Percentiles rank a stretch among this genome's conserved stretches.
phyloP scores from a whole-genome alignment of 2,888 invertebrate genomes.

The Ligdia adustata region DNA sequence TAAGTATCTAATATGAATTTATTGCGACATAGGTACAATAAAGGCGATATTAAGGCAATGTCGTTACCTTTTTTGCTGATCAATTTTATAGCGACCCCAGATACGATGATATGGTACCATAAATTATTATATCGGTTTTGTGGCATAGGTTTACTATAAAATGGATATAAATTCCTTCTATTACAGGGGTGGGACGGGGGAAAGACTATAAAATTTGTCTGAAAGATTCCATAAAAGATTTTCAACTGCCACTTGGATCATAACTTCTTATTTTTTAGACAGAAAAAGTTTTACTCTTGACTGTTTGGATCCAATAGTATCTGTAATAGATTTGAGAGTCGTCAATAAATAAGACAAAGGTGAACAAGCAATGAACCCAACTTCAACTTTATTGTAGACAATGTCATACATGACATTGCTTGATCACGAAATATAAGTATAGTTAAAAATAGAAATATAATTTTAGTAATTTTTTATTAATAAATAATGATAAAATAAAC shows the following conservation, averaged over 20 bases:
- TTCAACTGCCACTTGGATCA: slow-evolving; percentile 15
- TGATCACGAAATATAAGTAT: no score
- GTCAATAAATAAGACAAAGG: not conserved
- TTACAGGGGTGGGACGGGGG: slow-evolving; percentile 20
- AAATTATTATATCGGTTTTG: slow-evolving; percentile 40
- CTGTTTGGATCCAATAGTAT: slow-evolving; percentile 22
- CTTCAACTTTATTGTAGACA: no score
- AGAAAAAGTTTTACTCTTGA: slow-evolving; percentile 26
- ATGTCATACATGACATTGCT: no score
- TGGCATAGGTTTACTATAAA: slow-evolving; percentile 35
- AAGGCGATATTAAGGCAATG: slow-evolving; percentile 28
- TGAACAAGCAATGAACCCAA: slow-evolving; percentile 27
- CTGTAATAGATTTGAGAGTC: slow-evolving; percentile 20
- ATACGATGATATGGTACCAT: slow-evolving; percentile 43
- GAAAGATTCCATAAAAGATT: slow-evolving; percentile 30
- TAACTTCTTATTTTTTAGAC: slow-evolving; percentile 25
- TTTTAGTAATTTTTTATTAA: no score
- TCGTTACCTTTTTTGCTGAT: slow-evolving; percentile 41
- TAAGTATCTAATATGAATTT: slow-evolving; percentile 6
- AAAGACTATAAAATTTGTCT: slow-evolving; percentile 31
- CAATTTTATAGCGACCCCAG: slow-evolving; percentile 45
- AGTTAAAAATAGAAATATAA: no score
- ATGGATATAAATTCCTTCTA: slow-evolving; percentile 33
- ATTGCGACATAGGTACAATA: slow-evolving; percentile 27
- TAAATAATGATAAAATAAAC: no score